Percentiles rank a stretch among this genome's conserved stretches.
These are phyloP conservation scores for Ranitomeya imitator DNA, from an alignment of 2,113 vertebrate genomes.

Conservation along the genomic window DNA sequence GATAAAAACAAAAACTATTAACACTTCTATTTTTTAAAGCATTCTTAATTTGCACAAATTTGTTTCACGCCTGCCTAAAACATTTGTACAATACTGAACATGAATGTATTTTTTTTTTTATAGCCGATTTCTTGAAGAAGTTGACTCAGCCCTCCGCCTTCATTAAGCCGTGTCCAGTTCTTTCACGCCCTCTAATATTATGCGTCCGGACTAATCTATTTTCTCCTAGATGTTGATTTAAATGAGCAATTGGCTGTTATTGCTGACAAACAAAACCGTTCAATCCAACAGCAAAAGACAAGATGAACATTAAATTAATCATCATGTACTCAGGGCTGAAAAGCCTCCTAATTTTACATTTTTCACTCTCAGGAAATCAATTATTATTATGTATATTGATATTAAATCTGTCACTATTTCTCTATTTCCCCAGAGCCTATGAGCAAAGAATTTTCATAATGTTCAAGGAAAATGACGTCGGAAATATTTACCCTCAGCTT, in stretches of 20 bases:
- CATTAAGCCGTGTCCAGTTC: background rate
- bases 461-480: background rate
- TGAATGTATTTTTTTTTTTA: background rate
- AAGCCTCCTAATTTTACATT: slow-evolving; percentile 78
- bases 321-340: slow-evolving; percentile 70
- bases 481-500: background rate
- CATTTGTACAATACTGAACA: background rate
- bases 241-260: slow-evolving; percentile 50
- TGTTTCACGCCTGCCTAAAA: no score
- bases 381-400: slow-evolving; percentile 83
- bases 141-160: background rate
- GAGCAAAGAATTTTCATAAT: slow-evolving; percentile 10
- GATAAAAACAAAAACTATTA: no score
- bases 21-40: no score
- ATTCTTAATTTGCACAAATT: no score
- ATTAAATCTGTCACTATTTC: slow-evolving; percentile 74
- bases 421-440: slow-evolving; percentile 32
- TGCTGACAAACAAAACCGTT: slow-evolving; percentile 66
- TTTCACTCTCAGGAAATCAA: slow-evolving; percentile 78
- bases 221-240: slow-evolving; percentile 24
- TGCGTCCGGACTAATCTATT: slow-evolving; percentile 17
- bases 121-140: background rate
- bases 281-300: slow-evolving; percentile 69
- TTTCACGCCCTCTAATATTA: slow-evolving; percentile 1
- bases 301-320: slow-evolving; percentile 79